phyloP scores from a whole-genome alignment of 2,888 invertebrate genomes.

The Archips crataeganus region DNA sequence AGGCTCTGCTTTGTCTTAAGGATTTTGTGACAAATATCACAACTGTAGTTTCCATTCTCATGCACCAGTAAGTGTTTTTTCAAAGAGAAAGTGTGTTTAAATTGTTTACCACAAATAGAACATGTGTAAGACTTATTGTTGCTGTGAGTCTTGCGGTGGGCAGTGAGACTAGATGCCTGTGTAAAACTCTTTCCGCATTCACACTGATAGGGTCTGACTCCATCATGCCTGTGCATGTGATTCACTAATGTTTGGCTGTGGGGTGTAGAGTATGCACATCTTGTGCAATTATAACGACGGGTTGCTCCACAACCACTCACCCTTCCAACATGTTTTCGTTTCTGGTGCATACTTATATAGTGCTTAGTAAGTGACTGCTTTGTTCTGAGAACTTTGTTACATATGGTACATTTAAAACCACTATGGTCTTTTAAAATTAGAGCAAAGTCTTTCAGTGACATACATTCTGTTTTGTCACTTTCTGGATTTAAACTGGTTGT shows the following conservation, averaged over 20 bases:
- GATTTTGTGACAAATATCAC: slow-evolving; percentile 72
- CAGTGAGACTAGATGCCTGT: slow-evolving; percentile 73
- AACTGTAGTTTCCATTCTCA: slow-evolving; percentile 65
- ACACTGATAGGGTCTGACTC: slow-evolving; percentile 76
- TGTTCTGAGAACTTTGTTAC: slow-evolving; percentile 68
- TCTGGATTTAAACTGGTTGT: neutral
- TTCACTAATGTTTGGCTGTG: slow-evolving; percentile 80
- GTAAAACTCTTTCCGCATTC: slow-evolving; percentile 79
- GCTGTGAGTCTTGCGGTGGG: slow-evolving; percentile 77
- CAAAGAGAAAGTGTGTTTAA: slow-evolving; percentile 76
- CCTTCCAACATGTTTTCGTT: slow-evolving; percentile 67
- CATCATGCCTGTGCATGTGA: slow-evolving; percentile 77
- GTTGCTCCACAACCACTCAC: slow-evolving; percentile 72
- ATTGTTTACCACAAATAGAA: slow-evolving; percentile 78
- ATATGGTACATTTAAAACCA: slow-evolving; percentile 59
- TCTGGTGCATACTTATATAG: slow-evolving; percentile 70
- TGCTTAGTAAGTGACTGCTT: slow-evolving; percentile 68
- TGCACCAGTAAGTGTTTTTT: slow-evolving; percentile 76
- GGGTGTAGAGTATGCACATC: slow-evolving; percentile 74
- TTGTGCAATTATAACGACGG: slow-evolving; percentile 74
- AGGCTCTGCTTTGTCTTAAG: slow-evolving; percentile 74
- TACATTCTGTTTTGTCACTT: neutral
- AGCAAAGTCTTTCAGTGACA: neutral
- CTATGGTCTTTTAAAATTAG: slow-evolving; percentile 3
- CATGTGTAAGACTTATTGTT: slow-evolving; percentile 71